Evolutionary conservation across 2,797 vertebrate genomes (phyloP).

Genomic region (Ctenopoma kingsleyae): DNA sequence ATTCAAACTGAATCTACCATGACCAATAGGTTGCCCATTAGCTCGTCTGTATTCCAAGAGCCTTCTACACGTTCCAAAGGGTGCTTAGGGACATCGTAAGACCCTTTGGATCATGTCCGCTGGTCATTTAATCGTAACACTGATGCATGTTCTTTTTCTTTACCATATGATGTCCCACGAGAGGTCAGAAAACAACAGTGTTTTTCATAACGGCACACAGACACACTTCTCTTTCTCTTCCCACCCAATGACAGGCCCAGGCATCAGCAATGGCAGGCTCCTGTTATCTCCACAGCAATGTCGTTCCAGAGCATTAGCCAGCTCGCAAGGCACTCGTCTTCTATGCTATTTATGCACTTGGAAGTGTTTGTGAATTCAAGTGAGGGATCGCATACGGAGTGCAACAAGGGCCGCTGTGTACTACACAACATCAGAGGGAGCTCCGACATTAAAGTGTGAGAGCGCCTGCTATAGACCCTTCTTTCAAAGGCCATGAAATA

Average conservation of each 20-base stretch:
- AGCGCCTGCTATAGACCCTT: conserved; percentile 81
- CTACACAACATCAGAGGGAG: conserved; percentile 87
- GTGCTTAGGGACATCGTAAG: conserved; percentile 71
- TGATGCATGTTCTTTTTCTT: conserved; percentile 75
- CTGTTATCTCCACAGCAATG: conserved; percentile 83
- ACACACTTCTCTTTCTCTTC: conserved; percentile 37
- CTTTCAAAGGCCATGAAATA: conserved; percentile 90
- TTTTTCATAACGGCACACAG: conserved; percentile 68
- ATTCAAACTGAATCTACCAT: conserved; percentile 82
- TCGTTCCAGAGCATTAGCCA: conserved; percentile 81
- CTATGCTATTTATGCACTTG: conserved; percentile 86
- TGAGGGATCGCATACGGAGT: conserved; percentile 83
- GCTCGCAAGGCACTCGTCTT: conserved; percentile 80
- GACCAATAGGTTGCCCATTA: conserved; percentile 85
- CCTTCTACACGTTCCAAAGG: conserved; percentile 79
- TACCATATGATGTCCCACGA: conserved; percentile 78
- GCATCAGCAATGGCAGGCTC: conserved; percentile 73
- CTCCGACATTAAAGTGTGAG: conserved; percentile 84
- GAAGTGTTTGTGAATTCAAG: conserved; percentile 89
- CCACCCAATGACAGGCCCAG: conserved; percentile 65
- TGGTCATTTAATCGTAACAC: conserved; percentile 82
- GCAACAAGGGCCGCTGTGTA: conserved; percentile 87
- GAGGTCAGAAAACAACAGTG: conserved; percentile 77
- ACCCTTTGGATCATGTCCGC: conserved; percentile 76
- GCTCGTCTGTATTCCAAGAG: conserved; percentile 78